phyloP scores from a whole-genome alignment of 1,140 invertebrate genomes.

The Sycophaga agraensis region DNA sequence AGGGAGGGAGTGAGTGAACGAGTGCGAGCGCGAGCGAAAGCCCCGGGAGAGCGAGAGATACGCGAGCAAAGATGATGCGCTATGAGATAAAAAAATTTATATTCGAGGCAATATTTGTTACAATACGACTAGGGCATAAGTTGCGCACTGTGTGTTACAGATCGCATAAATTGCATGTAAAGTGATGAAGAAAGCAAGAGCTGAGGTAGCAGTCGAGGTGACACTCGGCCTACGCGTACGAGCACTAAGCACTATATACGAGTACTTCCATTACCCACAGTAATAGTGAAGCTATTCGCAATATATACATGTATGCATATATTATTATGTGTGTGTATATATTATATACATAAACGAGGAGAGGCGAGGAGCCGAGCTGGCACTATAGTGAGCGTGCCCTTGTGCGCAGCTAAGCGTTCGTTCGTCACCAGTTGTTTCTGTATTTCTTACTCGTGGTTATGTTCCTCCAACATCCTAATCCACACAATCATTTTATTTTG shows the following conservation, averaged over 20 bases:
- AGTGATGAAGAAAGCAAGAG: background rate
- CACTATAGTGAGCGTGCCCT: slow-evolving; percentile 17
- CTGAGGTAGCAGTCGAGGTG: background rate
- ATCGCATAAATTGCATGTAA: slow-evolving; percentile 21
- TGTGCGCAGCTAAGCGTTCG: background rate
- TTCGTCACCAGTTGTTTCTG: slow-evolving; percentile 1
- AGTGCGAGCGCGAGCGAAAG: background rate
- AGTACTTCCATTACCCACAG: slow-evolving; percentile 2
- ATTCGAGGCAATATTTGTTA: slow-evolving; percentile 58
- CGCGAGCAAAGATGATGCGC: no score
- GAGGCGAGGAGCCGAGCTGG: slow-evolving; percentile 8
- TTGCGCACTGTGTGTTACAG: slow-evolving; percentile 37
- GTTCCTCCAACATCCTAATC: background rate
- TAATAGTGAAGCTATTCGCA: background rate
- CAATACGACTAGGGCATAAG: slow-evolving; percentile 47
- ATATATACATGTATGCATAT: slow-evolving; percentile 5
- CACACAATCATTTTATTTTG: slow-evolving; percentile 8
- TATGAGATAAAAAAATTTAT: slow-evolving; percentile 49
- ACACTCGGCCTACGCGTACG: background rate
- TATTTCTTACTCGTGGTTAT: slow-evolving; percentile 20
- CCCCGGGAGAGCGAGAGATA: background rate
- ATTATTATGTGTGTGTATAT: background rate
- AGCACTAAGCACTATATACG: background rate
- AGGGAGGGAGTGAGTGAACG: slow-evolving; percentile 23
- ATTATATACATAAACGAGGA: background rate